Base-by-base conservation (phyloP, 2,797 vertebrate species). In the Erpetoichthys calabaricus region DNA sequence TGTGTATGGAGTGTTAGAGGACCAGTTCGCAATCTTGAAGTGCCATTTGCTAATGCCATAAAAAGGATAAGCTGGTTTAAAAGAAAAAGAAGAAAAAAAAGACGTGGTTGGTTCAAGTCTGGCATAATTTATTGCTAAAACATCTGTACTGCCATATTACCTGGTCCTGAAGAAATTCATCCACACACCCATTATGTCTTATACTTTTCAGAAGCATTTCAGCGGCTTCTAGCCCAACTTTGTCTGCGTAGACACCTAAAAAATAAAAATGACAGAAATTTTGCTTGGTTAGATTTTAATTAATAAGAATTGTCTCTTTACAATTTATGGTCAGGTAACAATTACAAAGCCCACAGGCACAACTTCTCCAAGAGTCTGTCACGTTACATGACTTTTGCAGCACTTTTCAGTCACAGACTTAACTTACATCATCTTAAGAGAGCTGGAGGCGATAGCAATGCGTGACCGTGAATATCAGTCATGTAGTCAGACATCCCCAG, bases 91-190 rank as follows among this genome's bases (percentile, higher is more conserved):
- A 46, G 7, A 56, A 56, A n/a, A 47, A 42, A 56, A 53, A 63
- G 62, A 47, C 2, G 45, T 3, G 7, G 43, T 51, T 4, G 5
- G 9, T n/a, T 4, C 46, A 59, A 59, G 41, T 9, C 10, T 9
- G 55, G 5, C 8, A n/a, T 9, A 6, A 57, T 5, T 2, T 9
- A 55, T 42, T 6, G 56, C 41, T 57, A 45, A 43, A 59, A 51
- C 42, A n/a, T 8, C 47, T 49, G 47, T 10, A 50, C 5, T 7
- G 6, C 0, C n/a, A 10, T 3, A 68, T 74, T 77, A 98, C 94
- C 83, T 99, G 95, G 65, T 98, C 95, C 76, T 99, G 95, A 51
- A 99, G 79, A 72, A 92, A 94, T 65, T 99, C 93, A 7, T 99
- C 95, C 64, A 98, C 92, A 7, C 94, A 89, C 62, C 94, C 94